phyloP scores from a whole-genome alignment of 2,888 invertebrate species.

The Philopedon plagiatum region DNA sequence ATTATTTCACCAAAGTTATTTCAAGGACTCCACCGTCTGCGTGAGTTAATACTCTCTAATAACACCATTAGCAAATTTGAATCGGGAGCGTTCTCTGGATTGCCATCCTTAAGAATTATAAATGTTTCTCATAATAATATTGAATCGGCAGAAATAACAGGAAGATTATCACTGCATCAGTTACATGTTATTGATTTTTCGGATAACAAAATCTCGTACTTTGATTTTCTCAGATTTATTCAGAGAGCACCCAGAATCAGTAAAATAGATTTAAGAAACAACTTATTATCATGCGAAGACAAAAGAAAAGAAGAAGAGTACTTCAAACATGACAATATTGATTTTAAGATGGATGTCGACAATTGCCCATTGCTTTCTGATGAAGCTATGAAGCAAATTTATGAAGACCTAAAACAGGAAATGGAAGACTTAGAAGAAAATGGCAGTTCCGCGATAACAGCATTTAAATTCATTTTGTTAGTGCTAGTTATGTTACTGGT shows the following conservation, averaged over 20 bases:
- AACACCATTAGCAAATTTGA: slow-evolving; percentile 62
- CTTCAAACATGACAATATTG: slow-evolving; percentile 61
- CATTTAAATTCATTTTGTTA: slow-evolving; percentile 54
- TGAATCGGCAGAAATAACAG: slow-evolving; percentile 58
- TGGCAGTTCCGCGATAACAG: slow-evolving; percentile 24
- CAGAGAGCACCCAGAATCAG: slow-evolving; percentile 61
- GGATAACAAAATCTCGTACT: slow-evolving; percentile 60
- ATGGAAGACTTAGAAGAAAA: background rate
- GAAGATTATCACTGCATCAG: slow-evolving; percentile 61
- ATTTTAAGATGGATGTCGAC: slow-evolving; percentile 42
- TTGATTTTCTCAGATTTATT: slow-evolving; percentile 63
- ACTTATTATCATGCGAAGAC: slow-evolving; percentile 60
- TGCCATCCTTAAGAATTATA: slow-evolving; percentile 63
- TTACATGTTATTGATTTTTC: slow-evolving; percentile 64
- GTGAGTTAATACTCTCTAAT: slow-evolving; percentile 60
- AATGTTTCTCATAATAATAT: slow-evolving; percentile 64
- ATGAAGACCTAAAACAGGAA: slow-evolving; percentile 8
- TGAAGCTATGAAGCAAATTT: background rate
- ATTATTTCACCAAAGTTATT: slow-evolving; percentile 60
- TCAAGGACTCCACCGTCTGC: slow-evolving; percentile 58
- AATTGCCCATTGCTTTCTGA: slow-evolving; percentile 33
- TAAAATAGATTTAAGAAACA: slow-evolving; percentile 61
- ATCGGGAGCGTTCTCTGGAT: slow-evolving; percentile 62
- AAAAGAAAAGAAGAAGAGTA: slow-evolving; percentile 36
- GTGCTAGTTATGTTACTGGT: slow-evolving; percentile 55